Percentiles rank a stretch among this genome's conserved stretches.
Evolutionary conservation across 2,797 vertebrate genomes (phyloP).

Genomic region (Sebastes jordani): DNA sequence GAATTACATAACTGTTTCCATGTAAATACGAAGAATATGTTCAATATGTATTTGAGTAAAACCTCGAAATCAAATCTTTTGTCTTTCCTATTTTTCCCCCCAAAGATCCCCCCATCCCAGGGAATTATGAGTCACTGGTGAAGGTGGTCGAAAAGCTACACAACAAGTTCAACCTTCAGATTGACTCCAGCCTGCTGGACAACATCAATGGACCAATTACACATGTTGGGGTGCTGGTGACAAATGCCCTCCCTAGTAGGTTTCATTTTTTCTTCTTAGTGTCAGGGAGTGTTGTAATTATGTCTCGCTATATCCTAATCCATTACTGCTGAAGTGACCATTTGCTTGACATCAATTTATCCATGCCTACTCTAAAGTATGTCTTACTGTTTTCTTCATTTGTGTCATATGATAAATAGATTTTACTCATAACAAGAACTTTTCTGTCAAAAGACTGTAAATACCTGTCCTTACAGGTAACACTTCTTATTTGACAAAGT

Average conservation of each 20-base stretch:
- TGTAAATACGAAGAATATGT: background rate
- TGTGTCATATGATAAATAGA: background rate
- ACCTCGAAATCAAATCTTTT: background rate
- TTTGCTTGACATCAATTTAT: background rate
- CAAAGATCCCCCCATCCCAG: slow-evolving; percentile 57
- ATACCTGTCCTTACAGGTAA: slow-evolving; percentile 11
- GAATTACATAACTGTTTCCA: background rate
- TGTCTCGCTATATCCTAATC: background rate
- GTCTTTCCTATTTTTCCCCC: background rate
- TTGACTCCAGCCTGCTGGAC: slow-evolving; percentile 36
- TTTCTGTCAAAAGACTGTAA: background rate
- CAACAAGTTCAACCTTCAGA: slow-evolving; percentile 56
- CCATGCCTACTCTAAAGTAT: background rate
- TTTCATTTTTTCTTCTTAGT: background rate
- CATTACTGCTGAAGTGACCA: background rate
- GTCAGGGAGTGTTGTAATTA: background rate
- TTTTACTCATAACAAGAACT: background rate
- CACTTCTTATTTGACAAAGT: accelerated
- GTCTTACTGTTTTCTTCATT: background rate
- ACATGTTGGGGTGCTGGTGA: slow-evolving; percentile 71
- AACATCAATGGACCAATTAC: slow-evolving; percentile 60
- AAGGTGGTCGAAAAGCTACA: accelerated
- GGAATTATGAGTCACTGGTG: accelerated
- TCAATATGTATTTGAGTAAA: background rate
- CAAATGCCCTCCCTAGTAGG: slow-evolving; percentile 16